Evolutionary conservation across 2,888 invertebrate species (phyloP).

Genomic region (Hymenopus coronatus): DNA sequence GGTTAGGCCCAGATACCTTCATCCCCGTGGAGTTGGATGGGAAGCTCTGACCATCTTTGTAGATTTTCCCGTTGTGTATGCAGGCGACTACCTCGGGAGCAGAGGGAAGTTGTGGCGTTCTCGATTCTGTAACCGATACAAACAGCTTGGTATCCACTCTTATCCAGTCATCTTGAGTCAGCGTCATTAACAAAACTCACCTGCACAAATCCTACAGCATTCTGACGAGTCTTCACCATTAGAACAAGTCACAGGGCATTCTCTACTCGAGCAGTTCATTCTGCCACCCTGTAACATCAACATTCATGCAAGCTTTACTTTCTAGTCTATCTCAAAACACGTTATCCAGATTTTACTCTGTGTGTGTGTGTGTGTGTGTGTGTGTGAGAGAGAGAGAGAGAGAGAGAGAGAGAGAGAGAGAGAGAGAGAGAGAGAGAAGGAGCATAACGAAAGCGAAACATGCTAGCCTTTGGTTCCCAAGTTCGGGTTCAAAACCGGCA

Average conservation of each 20-base stretch:
- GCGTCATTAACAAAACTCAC: not conserved
- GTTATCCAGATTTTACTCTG: no score
- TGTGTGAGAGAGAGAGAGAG: no score
- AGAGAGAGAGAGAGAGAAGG: no score
- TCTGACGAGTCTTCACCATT: not conserved
- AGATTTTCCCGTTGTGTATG: conserved; percentile 43
- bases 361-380: no score
- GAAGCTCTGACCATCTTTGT: conserved; percentile 46
- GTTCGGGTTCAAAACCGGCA: no score
- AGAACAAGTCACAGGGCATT: conserved; percentile 21
- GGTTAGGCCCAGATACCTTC: conserved; percentile 41
- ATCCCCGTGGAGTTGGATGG: conserved; percentile 45
- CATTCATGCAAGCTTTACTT: no score
- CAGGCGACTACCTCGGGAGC: conserved; percentile 36
- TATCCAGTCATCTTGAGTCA: not conserved
- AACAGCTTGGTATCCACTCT: not conserved
- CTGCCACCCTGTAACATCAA: conserved; percentile 22
- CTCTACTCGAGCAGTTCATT: conserved; percentile 29
- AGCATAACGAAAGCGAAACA: no score
- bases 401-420: no score
- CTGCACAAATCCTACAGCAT: conserved; percentile 28
- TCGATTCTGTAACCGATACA: not conserved
- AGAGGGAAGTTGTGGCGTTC: not conserved
- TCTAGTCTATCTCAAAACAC: no score
- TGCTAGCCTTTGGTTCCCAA: no score